These are phyloP conservation scores for Mobula hypostoma DNA, from an alignment of 2,113 vertebrate genomes.

Conservation along the genomic window DNA sequence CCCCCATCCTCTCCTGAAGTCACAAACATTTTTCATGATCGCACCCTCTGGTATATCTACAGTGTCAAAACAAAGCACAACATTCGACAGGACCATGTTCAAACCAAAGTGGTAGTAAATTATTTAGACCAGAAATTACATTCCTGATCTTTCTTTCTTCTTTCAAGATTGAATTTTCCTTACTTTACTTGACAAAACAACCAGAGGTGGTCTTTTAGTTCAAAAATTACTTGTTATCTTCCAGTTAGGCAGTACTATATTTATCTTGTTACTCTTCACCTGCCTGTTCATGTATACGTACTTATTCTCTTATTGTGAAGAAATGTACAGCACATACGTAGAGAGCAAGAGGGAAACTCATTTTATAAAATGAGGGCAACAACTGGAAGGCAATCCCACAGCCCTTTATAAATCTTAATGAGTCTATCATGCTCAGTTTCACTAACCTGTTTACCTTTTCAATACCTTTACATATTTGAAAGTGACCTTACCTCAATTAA, in stretches of 20 bases:
- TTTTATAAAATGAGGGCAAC: neutral
- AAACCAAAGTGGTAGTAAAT: neutral
- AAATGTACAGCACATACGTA: neutral
- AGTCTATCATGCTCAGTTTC: neutral
- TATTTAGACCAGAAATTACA: neutral
- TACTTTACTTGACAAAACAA: neutral
- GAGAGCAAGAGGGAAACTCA: neutral
- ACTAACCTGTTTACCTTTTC: neutral
- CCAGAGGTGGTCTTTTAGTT: neutral
- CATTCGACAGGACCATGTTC: neutral
- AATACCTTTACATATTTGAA: neutral
- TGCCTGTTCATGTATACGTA: neutral
- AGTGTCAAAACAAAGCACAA: neutral
- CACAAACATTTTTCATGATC: neutral
- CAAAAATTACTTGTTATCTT: neutral
- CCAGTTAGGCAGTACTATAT: neutral
- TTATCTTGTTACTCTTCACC: neutral
- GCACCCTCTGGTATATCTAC: neutral
- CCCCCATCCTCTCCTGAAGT: neutral
- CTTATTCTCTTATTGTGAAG: neutral
- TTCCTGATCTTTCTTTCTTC: neutral
- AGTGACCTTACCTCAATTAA: slow-evolving; percentile 22
- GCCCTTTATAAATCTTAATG: neutral
- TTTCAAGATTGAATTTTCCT: neutral
- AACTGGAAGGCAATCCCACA: neutral